phyloP scores from a whole-genome alignment of 2,888 invertebrate genomes.

The Panorpa germanica region DNA sequence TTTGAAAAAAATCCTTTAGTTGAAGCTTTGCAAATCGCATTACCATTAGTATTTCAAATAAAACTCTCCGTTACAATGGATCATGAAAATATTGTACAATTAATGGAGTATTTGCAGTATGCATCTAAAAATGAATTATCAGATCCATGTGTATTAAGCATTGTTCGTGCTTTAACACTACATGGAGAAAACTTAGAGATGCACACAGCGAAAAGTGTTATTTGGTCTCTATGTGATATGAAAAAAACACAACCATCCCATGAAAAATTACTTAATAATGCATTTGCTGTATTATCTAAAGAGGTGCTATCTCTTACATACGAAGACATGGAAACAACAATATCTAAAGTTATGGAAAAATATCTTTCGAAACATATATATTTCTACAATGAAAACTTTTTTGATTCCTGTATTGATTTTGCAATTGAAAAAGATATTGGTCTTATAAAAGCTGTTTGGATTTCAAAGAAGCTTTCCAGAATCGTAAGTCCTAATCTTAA shows the following conservation, averaged over 20 bases:
- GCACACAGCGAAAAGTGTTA: constrained; percentile 29
- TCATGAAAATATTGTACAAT: constrained; percentile 26
- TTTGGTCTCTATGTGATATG: constrained; percentile 34
- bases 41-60: constrained; percentile 47
- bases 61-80: constrained; percentile 37
- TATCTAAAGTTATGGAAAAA: constrained; percentile 27
- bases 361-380: constrained; percentile 26
- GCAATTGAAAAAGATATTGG: constrained; percentile 29
- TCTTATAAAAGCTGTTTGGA: constrained; percentile 28
- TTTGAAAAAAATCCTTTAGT: constrained; percentile 33
- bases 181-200: constrained; percentile 26
- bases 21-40: constrained; percentile 40
- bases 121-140: constrained; percentile 29
- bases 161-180: constrained; percentile 29
- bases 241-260: constrained; percentile 25
- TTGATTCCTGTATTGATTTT: constrained; percentile 32
- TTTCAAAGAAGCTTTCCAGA: constrained; percentile 31
- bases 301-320: constrained; percentile 25
- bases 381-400: constrained; percentile 40
- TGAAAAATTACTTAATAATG: constrained; percentile 30
- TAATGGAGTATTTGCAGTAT: constrained; percentile 34
- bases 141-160: constrained; percentile 28
- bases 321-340: constrained; percentile 28
- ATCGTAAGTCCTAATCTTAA: constrained; percentile 27
- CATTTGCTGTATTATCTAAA: constrained; percentile 28